A percentile compares a stretch with the other conserved stretches of the same genome.
Evolutionary conservation across 2,888 invertebrate genomes (phyloP).

Genomic region (Corythucha ciliata): DNA sequence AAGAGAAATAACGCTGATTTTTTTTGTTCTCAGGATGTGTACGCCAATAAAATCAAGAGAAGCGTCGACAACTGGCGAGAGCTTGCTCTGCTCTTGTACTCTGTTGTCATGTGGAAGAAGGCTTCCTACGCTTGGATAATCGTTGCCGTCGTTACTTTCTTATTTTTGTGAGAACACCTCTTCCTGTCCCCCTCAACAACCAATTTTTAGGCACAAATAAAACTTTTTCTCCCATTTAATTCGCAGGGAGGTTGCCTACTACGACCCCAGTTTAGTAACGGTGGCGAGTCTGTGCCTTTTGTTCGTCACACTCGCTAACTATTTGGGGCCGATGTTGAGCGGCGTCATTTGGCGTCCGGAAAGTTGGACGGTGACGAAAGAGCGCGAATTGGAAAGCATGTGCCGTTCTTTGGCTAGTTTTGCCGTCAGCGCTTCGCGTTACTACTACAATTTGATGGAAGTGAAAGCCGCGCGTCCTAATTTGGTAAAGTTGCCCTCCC

Average conservation of each 20-base stretch:
- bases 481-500: too few species aligned
- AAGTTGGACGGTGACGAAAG: slow-evolving; percentile 74
- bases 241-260: slow-evolving; percentile 68
- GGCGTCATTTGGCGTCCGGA: slow-evolving; percentile 56
- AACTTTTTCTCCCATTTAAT: too few species aligned
- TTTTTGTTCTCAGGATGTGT: too few species aligned
- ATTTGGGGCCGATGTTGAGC: slow-evolving; percentile 63
- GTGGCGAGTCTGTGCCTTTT: slow-evolving; percentile 61
- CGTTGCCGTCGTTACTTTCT: slow-evolving; percentile 47
- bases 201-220: too few species aligned
- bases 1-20: too few species aligned
- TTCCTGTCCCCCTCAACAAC: too few species aligned
- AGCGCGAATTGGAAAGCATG: slow-evolving; percentile 66
- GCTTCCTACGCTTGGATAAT: slow-evolving; percentile 74
- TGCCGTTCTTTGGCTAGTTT: slow-evolving; percentile 45
- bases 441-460: slow-evolving; percentile 39
- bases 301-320: slow-evolving; percentile 63
- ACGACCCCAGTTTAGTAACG: slow-evolving; percentile 70
- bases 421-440: slow-evolving; percentile 43
- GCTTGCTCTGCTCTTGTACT: slow-evolving; percentile 58
- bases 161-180: too few species aligned
- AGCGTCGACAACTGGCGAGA: slow-evolving; percentile 67
- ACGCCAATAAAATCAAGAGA: slow-evolving; percentile 60
- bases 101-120: slow-evolving; percentile 72
- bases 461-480: slow-evolving; percentile 43